Base-by-base conservation (phyloP, 2,888 invertebrate species). In the Lepidocyrtoides sp. region DNA sequence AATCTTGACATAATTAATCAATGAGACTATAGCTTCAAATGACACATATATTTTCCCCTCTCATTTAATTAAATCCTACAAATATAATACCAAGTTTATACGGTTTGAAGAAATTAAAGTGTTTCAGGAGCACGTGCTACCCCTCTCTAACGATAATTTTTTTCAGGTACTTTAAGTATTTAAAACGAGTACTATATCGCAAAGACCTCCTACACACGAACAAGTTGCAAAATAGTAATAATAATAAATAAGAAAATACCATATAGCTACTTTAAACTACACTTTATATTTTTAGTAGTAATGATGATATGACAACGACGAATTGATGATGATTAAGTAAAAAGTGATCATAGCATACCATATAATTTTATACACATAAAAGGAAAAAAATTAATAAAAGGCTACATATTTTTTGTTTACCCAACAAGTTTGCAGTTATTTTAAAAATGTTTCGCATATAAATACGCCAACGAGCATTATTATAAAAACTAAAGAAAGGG, bases 391-490 rank as follows among this genome's bases (percentile, higher is more conserved):
- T 51, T 54, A 84, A 84, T 84, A 84, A 83, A 83, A 72, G 72
- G n/a, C 44, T 57, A 51, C 36, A 79, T 54, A n/a, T 81, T 83
- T 82, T 85, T 32, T 85, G 85, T 85, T 85, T 85, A 72, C 72
- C 36, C 85, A 85, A 85, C 41, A 48, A 75, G 48, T 75, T 75
- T 57, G 60, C 75, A 75, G 57, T 54, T 72, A 29, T n/a, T 20
- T 44, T 57, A 44, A 44, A 26, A 48, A 48, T 44, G 26, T 0
- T 75, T 23, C 14, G 44, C 44, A 44, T 44, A 44, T 23, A 44
- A n/a, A n/a, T n/a, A n/a, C n/a, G n/a, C n/a, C n/a, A n/a, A n/a
- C n/a, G n/a, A n/a, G n/a, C n/a, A n/a, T n/a, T n/a, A n/a, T n/a
- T n/a, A n/a, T n/a, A n/a, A n/a, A n/a, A 54, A 54, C 17, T 32